Conservation (phyloP, 2,888 invertebrate species). For the Tipula lateralis region DNA sequence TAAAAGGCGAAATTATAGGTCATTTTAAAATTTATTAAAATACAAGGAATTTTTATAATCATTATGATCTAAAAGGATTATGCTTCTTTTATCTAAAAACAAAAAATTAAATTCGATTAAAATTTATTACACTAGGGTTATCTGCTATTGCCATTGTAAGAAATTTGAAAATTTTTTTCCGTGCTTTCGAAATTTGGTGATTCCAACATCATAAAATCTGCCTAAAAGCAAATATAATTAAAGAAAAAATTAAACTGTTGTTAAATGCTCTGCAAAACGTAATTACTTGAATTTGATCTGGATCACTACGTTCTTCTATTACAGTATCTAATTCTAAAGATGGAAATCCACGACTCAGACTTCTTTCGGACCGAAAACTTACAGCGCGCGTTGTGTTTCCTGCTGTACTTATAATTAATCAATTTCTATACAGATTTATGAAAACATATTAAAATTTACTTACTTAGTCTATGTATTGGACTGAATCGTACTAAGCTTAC, state of each 20-base stretch:
- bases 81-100: too few relatives aligned
- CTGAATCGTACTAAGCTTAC: conserved; percentile 74
- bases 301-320: conserved; percentile 75
- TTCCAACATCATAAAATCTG: neutral
- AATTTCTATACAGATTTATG: neutral
- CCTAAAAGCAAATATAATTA: neutral
- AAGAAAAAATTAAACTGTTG: neutral
- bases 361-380: conserved; percentile 59
- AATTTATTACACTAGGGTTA: neutral
- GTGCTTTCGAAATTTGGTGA: neutral
- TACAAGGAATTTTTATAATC: too few relatives aligned
- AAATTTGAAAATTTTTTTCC: neutral
- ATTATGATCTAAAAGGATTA: too few relatives aligned
- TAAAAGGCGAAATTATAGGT: too few relatives aligned
- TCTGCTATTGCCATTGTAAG: neutral
- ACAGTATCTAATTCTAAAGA: conserved; percentile 78
- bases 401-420: conserved; percentile 40
- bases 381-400: conserved; percentile 57
- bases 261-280: neutral
- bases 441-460: conserved; percentile 45
- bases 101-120: neutral
- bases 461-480: conserved; percentile 67
- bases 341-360: conserved; percentile 69
- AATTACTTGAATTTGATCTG: conserved; percentile 58
- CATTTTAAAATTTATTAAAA: too few relatives aligned